Conservation (phyloP, 2,797 vertebrate species). For the Hylomyscus alleni region DNA sequence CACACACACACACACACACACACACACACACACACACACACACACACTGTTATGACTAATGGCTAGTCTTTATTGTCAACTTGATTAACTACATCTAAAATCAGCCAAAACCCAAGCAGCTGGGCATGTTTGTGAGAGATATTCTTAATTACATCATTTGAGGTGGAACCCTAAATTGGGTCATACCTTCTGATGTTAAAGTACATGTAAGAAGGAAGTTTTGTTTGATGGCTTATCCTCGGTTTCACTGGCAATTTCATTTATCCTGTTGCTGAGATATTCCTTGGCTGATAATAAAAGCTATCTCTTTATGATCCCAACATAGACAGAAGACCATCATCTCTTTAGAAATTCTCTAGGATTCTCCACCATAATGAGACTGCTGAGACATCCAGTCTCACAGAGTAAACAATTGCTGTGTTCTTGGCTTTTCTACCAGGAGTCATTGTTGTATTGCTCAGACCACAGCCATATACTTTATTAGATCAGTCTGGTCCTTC, state of each 20-base stretch:
- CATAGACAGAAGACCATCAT: not conserved
- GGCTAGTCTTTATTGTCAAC: not conserved
- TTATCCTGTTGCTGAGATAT: not conserved
- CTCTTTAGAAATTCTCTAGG: not conserved
- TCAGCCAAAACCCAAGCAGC: not conserved
- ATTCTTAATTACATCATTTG: not conserved
- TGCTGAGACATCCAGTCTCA: not conserved
- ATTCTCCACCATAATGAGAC: not conserved
- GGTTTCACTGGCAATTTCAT: not conserved
- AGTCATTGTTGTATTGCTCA: not conserved
- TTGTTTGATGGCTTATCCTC: not conserved
- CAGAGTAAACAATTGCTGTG: no score
- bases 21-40: not conserved
- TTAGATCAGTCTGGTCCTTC: not conserved
- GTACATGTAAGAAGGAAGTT: no score
- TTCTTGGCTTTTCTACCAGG: not conserved
- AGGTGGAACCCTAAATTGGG: not conserved
- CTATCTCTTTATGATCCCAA: not conserved
- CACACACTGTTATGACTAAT: not conserved
- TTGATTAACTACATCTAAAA: not conserved
- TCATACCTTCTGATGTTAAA: not conserved
- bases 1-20: not conserved
- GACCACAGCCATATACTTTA: not conserved
- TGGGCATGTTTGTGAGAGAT: not conserved
- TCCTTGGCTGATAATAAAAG: not conserved